phyloP scores from a whole-genome alignment of 2,113 vertebrate genomes.

The Herpetotheres cachinnans region DNA sequence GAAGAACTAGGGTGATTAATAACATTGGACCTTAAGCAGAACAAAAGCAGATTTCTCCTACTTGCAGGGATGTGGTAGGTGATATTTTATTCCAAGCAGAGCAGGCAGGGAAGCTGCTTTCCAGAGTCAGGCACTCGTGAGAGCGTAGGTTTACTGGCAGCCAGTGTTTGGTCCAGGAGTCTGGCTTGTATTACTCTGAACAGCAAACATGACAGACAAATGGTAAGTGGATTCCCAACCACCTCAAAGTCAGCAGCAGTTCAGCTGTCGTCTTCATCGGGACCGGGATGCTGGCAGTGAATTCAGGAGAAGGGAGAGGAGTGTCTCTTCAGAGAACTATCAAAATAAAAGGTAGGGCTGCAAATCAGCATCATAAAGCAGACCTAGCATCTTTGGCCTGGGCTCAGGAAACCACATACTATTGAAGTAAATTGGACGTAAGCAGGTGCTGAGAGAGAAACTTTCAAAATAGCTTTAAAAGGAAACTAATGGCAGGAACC shows the following conservation, averaged over 20 bases:
- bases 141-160: not conserved
- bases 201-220: fast-evolving
- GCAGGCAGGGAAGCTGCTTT: not conserved
- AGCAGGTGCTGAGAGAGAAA: not conserved
- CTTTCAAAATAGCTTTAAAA: not conserved
- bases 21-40: fast-evolving
- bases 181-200: not conserved
- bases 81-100: not conserved
- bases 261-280: not conserved
- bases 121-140: not conserved
- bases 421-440: not conserved
- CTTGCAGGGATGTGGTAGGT: not conserved
- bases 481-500: not conserved
- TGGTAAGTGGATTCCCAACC: not conserved
- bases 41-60: not conserved
- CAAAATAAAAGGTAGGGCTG: not conserved
- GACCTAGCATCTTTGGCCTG: not conserved
- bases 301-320: not conserved
- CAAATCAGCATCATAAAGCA: not conserved
- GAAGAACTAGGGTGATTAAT: not conserved
- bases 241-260: not conserved
- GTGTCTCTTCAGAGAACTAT: not conserved
- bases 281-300: not conserved
- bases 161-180: not conserved
- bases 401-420: not conserved